These are phyloP conservation scores for Trichopoda pennipes DNA, from an alignment of 2,888 invertebrate species.

Conservation along the genomic window DNA sequence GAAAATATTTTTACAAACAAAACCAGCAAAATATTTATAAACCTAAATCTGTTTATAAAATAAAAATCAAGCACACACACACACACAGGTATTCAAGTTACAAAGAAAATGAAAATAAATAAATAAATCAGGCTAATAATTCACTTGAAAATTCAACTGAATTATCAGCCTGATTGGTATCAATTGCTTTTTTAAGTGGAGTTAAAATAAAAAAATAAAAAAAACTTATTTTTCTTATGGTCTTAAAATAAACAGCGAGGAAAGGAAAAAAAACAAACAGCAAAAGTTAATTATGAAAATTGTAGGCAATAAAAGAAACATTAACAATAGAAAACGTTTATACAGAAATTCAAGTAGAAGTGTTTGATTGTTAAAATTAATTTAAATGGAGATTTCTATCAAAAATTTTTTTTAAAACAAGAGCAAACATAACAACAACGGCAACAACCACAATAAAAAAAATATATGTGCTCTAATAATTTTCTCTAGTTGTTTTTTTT, in stretches of 20 bases:
- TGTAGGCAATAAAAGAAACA: slow-evolving; percentile 46
- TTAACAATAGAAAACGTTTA: slow-evolving; percentile 26
- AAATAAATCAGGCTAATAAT: slow-evolving; percentile 55
- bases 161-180: slow-evolving; percentile 43
- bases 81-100: not conserved
- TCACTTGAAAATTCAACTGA: slow-evolving; percentile 51
- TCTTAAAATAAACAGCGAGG: slow-evolving; percentile 15
- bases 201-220: slow-evolving; percentile 12
- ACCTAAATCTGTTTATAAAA: not conserved
- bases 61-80: not conserved
- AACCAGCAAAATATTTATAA: not conserved
- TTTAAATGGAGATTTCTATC: slow-evolving; percentile 39
- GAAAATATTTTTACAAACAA: not conserved
- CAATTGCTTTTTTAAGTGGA: slow-evolving; percentile 54
- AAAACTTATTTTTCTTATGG: slow-evolving; percentile 31
- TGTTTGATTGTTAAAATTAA: slow-evolving; percentile 23
- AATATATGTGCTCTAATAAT: slow-evolving; percentile 62
- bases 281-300: slow-evolving; percentile 62
- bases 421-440: slow-evolving; percentile 11
- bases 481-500: slow-evolving; percentile 21
- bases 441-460: slow-evolving; percentile 9
- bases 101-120: not conserved
- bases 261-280: not conserved
- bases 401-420: slow-evolving; percentile 36
- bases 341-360: slow-evolving; percentile 41